A percentile compares a stretch with the other conserved stretches of the same genome.
phyloP scores from a whole-genome alignment of 53 echinoderm and acorn worm genomes.

The Glandiceps talaboti region DNA sequence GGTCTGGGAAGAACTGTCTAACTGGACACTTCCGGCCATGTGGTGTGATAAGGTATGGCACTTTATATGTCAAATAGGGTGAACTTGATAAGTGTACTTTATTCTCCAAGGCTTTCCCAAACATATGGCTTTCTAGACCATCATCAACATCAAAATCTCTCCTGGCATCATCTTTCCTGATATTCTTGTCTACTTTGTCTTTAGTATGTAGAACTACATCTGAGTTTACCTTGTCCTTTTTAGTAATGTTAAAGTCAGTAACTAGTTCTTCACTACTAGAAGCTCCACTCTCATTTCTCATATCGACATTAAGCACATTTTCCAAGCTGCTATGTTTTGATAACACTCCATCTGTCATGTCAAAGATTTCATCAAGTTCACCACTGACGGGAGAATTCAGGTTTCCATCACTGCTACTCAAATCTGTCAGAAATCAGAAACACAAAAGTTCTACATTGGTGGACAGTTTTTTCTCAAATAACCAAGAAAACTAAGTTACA shows the following conservation, averaged over 20 bases:
- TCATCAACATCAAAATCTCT: neutral
- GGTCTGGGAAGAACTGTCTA: slow-evolving; percentile 33
- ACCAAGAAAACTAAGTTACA: too few relatives aligned
- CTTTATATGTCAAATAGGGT: slow-evolving; percentile 32
- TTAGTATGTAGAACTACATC: slow-evolving; percentile 31
- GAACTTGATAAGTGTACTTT: slow-evolving; percentile 44
- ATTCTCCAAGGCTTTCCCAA: slow-evolving; percentile 27
- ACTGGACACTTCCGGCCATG: slow-evolving; percentile 42
- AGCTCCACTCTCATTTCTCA: slow-evolving; percentile 7
- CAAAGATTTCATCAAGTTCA: neutral
- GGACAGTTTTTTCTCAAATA: too few relatives aligned
- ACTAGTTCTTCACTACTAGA: neutral
- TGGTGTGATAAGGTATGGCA: slow-evolving; percentile 61
- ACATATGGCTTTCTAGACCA: slow-evolving; percentile 3
- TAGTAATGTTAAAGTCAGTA: neutral
- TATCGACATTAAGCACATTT: slow-evolving; percentile 1
- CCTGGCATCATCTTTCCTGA: neutral
- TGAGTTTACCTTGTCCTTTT: slow-evolving; percentile 12
- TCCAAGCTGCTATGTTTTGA: neutral
- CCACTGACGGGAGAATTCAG: neutral
- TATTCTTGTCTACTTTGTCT: slow-evolving; percentile 21
- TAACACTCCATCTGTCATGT: neutral
- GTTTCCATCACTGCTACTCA: neutral
- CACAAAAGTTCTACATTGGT: too few relatives aligned
- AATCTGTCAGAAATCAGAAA: too few relatives aligned